A percentile compares a stretch with the other conserved stretches of the same genome.
phyloP scores from a whole-genome alignment of 2,888 invertebrate species.

The Synergus laeviventris region DNA sequence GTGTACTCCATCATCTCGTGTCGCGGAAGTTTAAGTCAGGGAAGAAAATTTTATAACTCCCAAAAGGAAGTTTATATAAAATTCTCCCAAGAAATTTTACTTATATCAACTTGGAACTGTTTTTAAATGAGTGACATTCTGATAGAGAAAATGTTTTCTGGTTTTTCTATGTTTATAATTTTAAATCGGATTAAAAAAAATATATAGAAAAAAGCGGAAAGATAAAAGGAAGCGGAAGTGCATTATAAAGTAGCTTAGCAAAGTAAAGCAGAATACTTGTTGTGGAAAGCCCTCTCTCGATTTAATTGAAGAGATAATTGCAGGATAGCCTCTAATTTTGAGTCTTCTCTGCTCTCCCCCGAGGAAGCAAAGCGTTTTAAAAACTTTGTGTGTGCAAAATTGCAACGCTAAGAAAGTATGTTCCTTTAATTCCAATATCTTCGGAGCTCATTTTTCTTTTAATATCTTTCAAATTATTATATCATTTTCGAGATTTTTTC shows the following conservation, averaged over 20 bases:
- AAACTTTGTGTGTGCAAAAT: background rate
- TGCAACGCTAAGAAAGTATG: too few relatives aligned
- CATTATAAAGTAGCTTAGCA: slow-evolving; percentile 9
- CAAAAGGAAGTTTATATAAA: background rate
- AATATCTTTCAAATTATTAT: too few relatives aligned
- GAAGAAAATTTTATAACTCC: background rate
- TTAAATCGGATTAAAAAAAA: too few relatives aligned
- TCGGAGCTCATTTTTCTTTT: too few relatives aligned
- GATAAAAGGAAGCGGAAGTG: background rate
- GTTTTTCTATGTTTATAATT: too few relatives aligned
- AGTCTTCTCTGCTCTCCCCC: background rate
- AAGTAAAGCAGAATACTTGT: background rate
- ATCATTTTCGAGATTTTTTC: background rate
- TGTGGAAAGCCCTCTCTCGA: background rate
- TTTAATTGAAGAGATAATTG: slow-evolving; percentile 22
- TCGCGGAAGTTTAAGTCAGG: background rate
- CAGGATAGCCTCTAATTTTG: slow-evolving; percentile 5
- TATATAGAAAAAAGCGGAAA: too few relatives aligned
- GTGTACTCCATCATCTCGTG: background rate
- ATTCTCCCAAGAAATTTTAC: background rate
- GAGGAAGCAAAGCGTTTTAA: background rate
- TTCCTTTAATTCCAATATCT: too few relatives aligned
- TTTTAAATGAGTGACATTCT: background rate
- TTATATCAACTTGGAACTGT: background rate
- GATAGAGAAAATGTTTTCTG: too few relatives aligned